Base-by-base conservation (phyloP, 2,888 invertebrate species). In the Eupithecia insigniata region DNA sequence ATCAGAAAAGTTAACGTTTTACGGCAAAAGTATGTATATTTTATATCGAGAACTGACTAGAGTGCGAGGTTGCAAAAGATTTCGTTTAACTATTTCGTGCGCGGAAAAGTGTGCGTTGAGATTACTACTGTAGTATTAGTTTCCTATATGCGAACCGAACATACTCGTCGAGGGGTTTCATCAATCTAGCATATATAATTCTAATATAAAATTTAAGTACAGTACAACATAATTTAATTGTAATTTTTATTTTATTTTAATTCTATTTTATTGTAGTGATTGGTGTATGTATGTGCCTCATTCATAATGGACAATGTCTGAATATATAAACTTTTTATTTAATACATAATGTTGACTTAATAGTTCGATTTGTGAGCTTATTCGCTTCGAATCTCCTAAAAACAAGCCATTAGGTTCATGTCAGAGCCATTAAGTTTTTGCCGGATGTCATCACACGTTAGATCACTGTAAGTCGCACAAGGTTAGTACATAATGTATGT, bases 391-490 rank as follows among this genome's bases (percentile, higher is more conserved):
- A 66, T 30, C 66, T 26, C 18, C 46, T 36, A 22, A 64, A 64
- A 64, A 64, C n/a, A 22, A 36, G 30, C 65, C 74, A 76, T 76
- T 71, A 78, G 71, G n/a, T 58, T 72, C 76, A 77, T 77, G 79
- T 75, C 65, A 72, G 70, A 72, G 66, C 8, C 75, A 72, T 73
- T 72, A 65, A 61, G 62, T 79, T 79, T 75, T 79, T 79, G 74
- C 67, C 67, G 61, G 66, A 67, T 71, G 73, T 73, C 78, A 77
- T 77, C 77, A 62, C 22, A 69, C 43, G 64, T 76, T 77, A 79
- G 79, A 79, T 79, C 79, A 77, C 69, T 66, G 36, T 64, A 74
- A 66, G 67, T 73, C 72, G 71, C 74, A 73, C 77, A 76, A 79
- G 79, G 77, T 75, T 72, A 62, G 68, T 22, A 61, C 61, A 61